Base-by-base conservation (phyloP, 2,888 invertebrate species). In the Agrypnus murinus region DNA sequence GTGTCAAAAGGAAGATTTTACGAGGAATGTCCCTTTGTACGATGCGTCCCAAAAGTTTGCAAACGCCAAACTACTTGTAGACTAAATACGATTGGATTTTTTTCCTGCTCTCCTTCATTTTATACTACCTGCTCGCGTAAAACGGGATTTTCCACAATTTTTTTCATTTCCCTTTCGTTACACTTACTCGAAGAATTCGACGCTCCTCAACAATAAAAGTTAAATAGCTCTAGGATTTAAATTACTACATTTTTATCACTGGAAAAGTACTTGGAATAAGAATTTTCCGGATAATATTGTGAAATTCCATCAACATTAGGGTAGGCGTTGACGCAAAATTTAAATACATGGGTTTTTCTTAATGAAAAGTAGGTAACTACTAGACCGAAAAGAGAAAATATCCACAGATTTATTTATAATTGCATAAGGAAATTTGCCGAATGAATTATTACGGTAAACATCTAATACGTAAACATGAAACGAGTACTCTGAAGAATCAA, bases 1-100 rank as follows among this genome's bases (percentile, higher is more conserved):
- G 40, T 59, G 59, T 59, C 59, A 25, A 59, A 59, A 59, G 59
- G 17, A 59, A 59, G 59, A 59, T 59, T 59, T 45, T 45, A 45
- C 59, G 59, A 40, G 43, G 45, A 59, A 59, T 55, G 53, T n/a
- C 34, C 25, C 25, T 55, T 55, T 55, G 34, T 55, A 17, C 12
- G 53, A 15, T 55, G 53, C 36, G 25, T 15, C 10, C 15, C 53
- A 14, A 32, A 50, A 34, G 53, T 34, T 55, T 55, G 10, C 25
- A 25, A 32, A n/a, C 14, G 34, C 53, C 25, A 55, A 55, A 55
- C 53, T 50, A 63, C 50, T 50, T 50, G 25, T 50, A 25, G 31
- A 31, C 25, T 40, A 43, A 59, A 45, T 45, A 32, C 48, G 50
- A 63, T 63, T 63, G 50, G 48, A 63, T 63, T 63, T 50, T n/a